Percentiles rank a stretch among this genome's conserved stretches.
These are phyloP conservation scores for Lithophane ornitopus DNA, from an alignment of 2,888 invertebrate species.

Conservation along the genomic window DNA sequence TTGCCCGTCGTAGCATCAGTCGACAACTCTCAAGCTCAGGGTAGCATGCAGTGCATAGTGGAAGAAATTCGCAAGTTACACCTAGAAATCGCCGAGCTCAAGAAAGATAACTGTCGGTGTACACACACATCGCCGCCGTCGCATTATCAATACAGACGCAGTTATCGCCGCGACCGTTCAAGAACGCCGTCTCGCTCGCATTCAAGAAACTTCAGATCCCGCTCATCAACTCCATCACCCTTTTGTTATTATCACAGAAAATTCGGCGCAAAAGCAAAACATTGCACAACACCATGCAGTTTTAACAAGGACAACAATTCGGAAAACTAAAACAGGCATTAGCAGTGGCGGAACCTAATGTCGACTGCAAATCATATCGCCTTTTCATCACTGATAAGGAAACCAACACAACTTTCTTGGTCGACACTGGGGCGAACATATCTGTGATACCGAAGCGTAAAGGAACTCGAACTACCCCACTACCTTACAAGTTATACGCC, in stretches of 20 bases:
- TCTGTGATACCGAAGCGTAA: conserved; percentile 16
- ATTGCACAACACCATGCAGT: too few species aligned
- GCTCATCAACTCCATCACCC: too few species aligned
- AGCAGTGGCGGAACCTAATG: conserved; percentile 26
- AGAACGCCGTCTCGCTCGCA: too few species aligned
- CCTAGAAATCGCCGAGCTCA: conserved; percentile 19
- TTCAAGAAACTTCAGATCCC: too few species aligned
- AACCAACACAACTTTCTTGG: neutral
- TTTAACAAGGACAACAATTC: too few species aligned
- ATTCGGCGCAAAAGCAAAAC: too few species aligned
- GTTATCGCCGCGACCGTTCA: too few species aligned
- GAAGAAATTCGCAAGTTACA: conserved; percentile 19
- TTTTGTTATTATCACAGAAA: too few species aligned
- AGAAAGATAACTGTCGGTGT: neutral
- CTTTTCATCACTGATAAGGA: conserved; percentile 14
- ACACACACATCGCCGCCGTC: neutral
- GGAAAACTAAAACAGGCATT: conserved; percentile 23
- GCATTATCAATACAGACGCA: too few species aligned
- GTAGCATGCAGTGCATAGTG: conserved; percentile 3
- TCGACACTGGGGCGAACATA: too few species aligned
- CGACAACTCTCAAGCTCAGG: neutral
- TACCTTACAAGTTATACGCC: conserved; percentile 19
- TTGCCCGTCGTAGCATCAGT: neutral
- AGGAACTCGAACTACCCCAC: conserved; percentile 12
- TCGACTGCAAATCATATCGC: conserved; percentile 26